Evolutionary conservation across 2,797 vertebrate species (phyloP), one percentile per base, ranked within the genome.

Genomic region (Steatocranus sp.): DNA sequence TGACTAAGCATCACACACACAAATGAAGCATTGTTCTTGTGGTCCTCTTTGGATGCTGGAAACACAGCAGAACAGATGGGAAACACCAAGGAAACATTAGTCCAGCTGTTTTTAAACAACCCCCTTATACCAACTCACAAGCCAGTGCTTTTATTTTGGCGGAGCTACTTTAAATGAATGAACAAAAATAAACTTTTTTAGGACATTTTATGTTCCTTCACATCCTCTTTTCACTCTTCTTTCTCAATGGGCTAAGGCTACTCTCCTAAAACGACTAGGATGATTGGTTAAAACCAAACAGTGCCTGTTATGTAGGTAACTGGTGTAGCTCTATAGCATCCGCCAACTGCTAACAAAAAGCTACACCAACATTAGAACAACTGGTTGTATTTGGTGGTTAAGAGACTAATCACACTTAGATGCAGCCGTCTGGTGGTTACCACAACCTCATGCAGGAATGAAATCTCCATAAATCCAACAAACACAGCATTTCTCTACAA

Each of bases 1-100:
- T 97, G 96, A 82, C 96, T 96, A 17, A 97, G 89, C 61, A 97
- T 25, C 83, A 96, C 95, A 27, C 96, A 97, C 4, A 78, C 96
- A 51, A 97, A 96, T 6, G 96, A 96, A 2, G 96, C 95, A 1
- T 68, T 87, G 0, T 17, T 1, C 46, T 95, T 95, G 94, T 97
- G 96, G 92, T 97, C 96, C 70, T 93, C 83, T 49, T 58, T 0
- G 46, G 96, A 94, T 1, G 75, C 96, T 97, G 68, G 3, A 54
- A 4, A 79, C 4, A 79, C 56, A 61, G 10, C 38, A 18, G 8
- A 23, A 68, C 1, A 25, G 58, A 63, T 23, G 58, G 56, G 34
- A 63, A 63, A 63, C 32, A 36, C 32, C 18, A 63, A 36, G 58
- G 34, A 23, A 36, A 38, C 3, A 66, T 38, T 66, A 25, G 20